phyloP scores from a whole-genome alignment of 2,113 vertebrate genomes.

The Dunckerocampus dactyliophorus region DNA sequence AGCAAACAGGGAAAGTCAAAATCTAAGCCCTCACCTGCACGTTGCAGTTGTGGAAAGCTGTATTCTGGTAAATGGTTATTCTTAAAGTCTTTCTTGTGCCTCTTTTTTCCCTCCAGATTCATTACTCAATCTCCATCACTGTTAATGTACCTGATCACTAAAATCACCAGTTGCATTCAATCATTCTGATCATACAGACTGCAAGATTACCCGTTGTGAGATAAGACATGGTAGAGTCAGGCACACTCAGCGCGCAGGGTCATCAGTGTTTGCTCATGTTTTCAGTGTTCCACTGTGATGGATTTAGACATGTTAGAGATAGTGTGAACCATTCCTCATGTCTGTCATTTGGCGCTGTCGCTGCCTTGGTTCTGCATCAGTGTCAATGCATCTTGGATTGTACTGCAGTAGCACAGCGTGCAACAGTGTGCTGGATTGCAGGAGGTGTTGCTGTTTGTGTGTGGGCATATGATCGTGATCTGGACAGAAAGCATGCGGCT shows the following conservation, averaged over 20 bases:
- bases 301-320: constrained; percentile 49
- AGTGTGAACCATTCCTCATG: constrained; percentile 68
- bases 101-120: constrained; percentile 63
- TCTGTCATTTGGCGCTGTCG: constrained; percentile 62
- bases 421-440: constrained; percentile 59
- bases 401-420: constrained; percentile 60
- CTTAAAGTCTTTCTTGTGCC: constrained; percentile 73
- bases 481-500: constrained; percentile 68
- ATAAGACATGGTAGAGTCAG: constrained; percentile 28
- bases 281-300: constrained; percentile 65
- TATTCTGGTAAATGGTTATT: constrained; percentile 82
- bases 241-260: constrained; percentile 39
- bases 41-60: constrained; percentile 83
- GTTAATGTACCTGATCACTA: constrained; percentile 74
- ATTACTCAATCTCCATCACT: constrained; percentile 67
- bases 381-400: constrained; percentile 66
- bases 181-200: constrained; percentile 68
- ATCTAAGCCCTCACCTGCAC: constrained; percentile 77
- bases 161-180: constrained; percentile 76
- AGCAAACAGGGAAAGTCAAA: constrained; percentile 82
- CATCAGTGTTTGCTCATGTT: constrained; percentile 74
- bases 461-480: constrained; percentile 42
- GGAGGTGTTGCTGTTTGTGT: constrained; percentile 53
- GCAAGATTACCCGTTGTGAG: constrained; percentile 24
- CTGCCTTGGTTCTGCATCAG: constrained; percentile 68